These are phyloP conservation scores for Alethe castanea DNA, from an alignment of 2,113 vertebrate genomes.

Conservation along the genomic window DNA sequence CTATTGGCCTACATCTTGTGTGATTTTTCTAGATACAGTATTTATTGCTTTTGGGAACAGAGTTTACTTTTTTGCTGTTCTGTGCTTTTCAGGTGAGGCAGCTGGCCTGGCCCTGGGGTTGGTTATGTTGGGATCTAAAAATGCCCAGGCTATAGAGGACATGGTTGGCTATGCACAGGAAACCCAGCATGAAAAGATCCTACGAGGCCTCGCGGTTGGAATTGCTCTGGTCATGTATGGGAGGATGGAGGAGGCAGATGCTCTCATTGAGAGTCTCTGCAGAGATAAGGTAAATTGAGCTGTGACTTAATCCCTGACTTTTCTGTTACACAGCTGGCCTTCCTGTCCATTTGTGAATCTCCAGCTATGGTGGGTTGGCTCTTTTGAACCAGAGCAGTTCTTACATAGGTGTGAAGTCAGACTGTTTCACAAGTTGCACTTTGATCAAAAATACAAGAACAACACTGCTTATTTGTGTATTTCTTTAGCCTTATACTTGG, in stretches of 20 bases:
- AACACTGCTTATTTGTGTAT: neutral
- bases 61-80: neutral
- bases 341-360: neutral
- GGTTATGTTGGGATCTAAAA: conserved; percentile 98
- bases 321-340: neutral
- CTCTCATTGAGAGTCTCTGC: conserved; percentile 97
- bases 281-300: conserved; percentile 86
- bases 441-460: neutral
- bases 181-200: conserved; percentile 97
- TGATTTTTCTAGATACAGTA: neutral
- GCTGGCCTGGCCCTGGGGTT: conserved; percentile 93
- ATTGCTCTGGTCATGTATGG: conserved; percentile 98
- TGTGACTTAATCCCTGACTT: neutral
- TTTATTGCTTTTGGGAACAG: neutral
- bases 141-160: conserved; percentile 97
- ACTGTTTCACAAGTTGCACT: neutral
- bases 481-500: neutral
- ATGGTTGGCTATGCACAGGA: conserved; percentile 99
- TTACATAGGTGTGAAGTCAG: neutral
- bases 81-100: conserved; percentile 84
- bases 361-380: neutral
- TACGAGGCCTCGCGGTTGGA: conserved; percentile 93
- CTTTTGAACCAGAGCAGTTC: neutral
- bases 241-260: conserved; percentile 97
- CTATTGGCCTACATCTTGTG: neutral